Evolutionary conservation across 2,797 vertebrate species (phyloP).

Genomic region (Rhodeus uyekii): DNA sequence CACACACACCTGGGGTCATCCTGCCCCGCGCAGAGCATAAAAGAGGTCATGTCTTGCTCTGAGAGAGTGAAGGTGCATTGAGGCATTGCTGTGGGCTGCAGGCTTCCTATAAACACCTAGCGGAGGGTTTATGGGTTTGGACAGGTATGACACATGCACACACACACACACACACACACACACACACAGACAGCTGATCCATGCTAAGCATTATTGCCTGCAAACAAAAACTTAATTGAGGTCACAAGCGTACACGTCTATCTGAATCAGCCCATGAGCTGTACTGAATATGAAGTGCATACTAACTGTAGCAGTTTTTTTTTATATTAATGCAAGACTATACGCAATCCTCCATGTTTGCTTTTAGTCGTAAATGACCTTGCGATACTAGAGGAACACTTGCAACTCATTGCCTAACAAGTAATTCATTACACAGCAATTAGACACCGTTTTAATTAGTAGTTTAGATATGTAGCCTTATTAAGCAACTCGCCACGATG

Average conservation of each 20-base stretch:
- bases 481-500: conserved; percentile 26
- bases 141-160: conserved; percentile 27
- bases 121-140: conserved; percentile 36
- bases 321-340: not conserved
- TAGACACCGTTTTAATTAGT: conserved; percentile 43
- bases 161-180: not conserved
- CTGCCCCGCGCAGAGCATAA: not conserved
- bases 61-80: conserved; percentile 9
- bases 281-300: not conserved
- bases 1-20: conserved; percentile 55
- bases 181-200: conserved; percentile 7
- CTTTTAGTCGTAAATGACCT: conserved; percentile 23
- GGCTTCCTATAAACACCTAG: conserved; percentile 17
- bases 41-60: conserved; percentile 34
- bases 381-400: not conserved
- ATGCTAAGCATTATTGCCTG: conserved; percentile 27
- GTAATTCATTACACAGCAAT: conserved; percentile 42
- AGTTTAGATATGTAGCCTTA: conserved; percentile 29
- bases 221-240: conserved; percentile 21
- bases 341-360: not conserved
- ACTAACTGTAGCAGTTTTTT: not conserved
- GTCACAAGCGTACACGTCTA: not conserved
- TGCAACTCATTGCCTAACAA: conserved; percentile 30
- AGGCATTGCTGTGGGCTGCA: conserved; percentile 25
- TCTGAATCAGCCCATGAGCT: conserved; percentile 12